Conservation (phyloP, 2,113 vertebrate genomes). For the Nettapus auritus region DNA sequence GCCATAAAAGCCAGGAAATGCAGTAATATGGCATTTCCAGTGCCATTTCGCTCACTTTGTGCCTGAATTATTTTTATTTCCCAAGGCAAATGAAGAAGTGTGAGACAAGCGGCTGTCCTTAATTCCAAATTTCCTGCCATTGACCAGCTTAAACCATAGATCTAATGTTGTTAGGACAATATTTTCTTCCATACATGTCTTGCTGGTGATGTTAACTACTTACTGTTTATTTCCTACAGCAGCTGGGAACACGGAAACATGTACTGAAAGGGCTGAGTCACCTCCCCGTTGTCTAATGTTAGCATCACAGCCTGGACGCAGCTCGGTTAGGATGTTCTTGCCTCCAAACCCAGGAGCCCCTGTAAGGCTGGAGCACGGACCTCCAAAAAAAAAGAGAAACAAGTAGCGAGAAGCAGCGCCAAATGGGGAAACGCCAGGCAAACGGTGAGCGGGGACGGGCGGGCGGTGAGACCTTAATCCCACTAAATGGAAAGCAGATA, state of each 20-base stretch:
- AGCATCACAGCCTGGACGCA: neutral
- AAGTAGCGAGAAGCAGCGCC: neutral
- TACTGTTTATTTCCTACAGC: constrained; percentile 27
- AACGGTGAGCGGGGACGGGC: fast-evolving
- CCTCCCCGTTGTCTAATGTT: neutral
- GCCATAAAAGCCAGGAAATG: constrained; percentile 63
- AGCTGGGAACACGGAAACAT: constrained; percentile 5
- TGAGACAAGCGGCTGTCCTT: constrained; percentile 6
- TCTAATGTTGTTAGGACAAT: constrained; percentile 21
- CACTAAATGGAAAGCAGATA: neutral
- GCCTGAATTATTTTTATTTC: constrained; percentile 56
- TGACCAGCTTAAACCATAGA: constrained; percentile 36
- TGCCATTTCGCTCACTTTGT: constrained; percentile 38
- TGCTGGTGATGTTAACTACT: constrained; percentile 1
- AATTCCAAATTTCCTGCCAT: constrained; percentile 62
- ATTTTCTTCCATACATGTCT: constrained; percentile 29
- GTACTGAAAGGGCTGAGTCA: constrained; percentile 15
- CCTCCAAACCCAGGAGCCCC: neutral
- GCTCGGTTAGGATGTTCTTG: neutral
- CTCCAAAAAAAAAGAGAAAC: neutral
- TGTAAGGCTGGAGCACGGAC: neutral
- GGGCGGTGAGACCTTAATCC: neutral
- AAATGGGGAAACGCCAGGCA: neutral
- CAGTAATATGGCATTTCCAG: constrained; percentile 49
- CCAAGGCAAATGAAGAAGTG: constrained; percentile 39